Conservation (phyloP, 2,888 invertebrate genomes). For the Graphium colonna region DNA sequence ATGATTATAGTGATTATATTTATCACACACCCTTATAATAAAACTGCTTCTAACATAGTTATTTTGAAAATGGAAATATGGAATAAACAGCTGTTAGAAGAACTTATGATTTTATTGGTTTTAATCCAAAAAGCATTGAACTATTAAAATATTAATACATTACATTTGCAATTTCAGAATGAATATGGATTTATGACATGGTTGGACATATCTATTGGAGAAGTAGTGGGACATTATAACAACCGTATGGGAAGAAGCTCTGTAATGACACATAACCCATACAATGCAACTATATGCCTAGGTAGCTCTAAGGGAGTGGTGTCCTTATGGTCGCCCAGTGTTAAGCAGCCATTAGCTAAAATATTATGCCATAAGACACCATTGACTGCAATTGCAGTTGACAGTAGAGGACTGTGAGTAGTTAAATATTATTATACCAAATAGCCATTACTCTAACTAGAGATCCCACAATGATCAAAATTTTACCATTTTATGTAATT, state of each 20-base stretch:
- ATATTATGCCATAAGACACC: constrained; percentile 94
- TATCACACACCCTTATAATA: too few species aligned
- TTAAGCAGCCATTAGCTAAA: constrained; percentile 91
- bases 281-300: constrained; percentile 94
- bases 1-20: too few species aligned
- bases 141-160: too few species aligned
- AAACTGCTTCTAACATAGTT: too few species aligned
- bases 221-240: constrained; percentile 89
- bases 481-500: too few species aligned
- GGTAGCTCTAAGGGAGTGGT: constrained; percentile 96
- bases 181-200: constrained; percentile 91
- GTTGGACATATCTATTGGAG: constrained; percentile 96
- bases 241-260: constrained; percentile 88
- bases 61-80: too few species aligned
- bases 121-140: too few species aligned
- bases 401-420: constrained; percentile 90
- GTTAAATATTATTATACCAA: background rate
- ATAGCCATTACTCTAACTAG: too few species aligned
- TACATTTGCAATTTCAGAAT: constrained; percentile 67
- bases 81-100: too few species aligned
- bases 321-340: constrained; percentile 96
- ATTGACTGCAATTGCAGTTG: constrained; percentile 89
- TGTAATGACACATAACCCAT: constrained; percentile 95
- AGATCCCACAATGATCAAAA: too few species aligned
- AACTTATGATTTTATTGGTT: too few species aligned